Percentiles rank a stretch among this genome's conserved stretches.
phyloP scores from a whole-genome alignment of 2,888 invertebrate genomes.

The Ditylenchus weischeri region DNA sequence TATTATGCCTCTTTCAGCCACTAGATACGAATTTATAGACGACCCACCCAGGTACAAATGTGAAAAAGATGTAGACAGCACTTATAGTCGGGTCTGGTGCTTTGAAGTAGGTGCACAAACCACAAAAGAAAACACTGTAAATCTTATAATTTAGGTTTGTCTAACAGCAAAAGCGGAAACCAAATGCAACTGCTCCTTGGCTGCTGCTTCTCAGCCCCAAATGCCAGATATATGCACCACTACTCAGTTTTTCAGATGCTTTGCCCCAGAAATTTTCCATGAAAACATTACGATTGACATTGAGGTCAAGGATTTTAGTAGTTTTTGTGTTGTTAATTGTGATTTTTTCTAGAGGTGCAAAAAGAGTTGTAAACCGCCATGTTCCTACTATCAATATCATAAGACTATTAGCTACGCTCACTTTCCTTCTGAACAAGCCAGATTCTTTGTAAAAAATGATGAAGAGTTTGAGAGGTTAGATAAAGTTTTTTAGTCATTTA shows the following conservation, averaged over 20 bases:
- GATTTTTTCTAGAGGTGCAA: slow-evolving; percentile 33
- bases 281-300: neutral
- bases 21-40: slow-evolving; percentile 53
- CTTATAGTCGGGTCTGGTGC: slow-evolving; percentile 50
- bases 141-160: slow-evolving; percentile 37
- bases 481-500: neutral
- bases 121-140: too few relatives aligned
- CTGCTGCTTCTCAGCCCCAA: slow-evolving; percentile 39
- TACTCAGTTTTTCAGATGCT: slow-evolving; percentile 42
- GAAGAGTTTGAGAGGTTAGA: slow-evolving; percentile 15
- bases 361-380: slow-evolving; percentile 46
- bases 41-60: slow-evolving; percentile 49
- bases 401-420: slow-evolving; percentile 48
- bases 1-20: slow-evolving; percentile 52
- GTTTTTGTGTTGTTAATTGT: neutral
- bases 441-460: slow-evolving; percentile 28
- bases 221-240: slow-evolving; percentile 45
- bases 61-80: slow-evolving; percentile 34
- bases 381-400: slow-evolving; percentile 49
- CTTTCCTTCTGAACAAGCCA: slow-evolving; percentile 44
- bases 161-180: slow-evolving; percentile 41
- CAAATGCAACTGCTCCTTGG: slow-evolving; percentile 49
- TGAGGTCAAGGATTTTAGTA: neutral
- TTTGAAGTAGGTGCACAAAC: slow-evolving; percentile 38
- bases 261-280: slow-evolving; percentile 32